These are phyloP conservation scores for Yponomeuta malinellus DNA, from an alignment of 2,888 invertebrate species.

Conservation along the genomic window DNA sequence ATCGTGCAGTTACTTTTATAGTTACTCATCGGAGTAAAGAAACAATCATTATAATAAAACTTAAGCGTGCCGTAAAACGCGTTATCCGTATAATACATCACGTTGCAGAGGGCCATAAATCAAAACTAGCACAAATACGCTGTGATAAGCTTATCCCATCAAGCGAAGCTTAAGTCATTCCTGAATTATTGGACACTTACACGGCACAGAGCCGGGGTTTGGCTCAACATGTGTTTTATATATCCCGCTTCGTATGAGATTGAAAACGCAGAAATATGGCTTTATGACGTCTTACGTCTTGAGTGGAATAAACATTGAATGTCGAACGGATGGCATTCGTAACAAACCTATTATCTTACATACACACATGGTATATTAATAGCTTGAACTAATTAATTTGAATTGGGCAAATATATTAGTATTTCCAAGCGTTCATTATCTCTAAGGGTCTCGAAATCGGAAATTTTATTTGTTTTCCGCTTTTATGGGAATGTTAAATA, in stretches of 20 bases:
- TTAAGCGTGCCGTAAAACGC: constrained; percentile 2
- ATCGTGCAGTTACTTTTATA: background rate
- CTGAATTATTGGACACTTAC: constrained; percentile 52
- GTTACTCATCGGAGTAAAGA: background rate
- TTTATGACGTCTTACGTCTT: constrained; percentile 16
- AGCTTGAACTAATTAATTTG: too few relatives aligned
- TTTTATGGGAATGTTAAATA: background rate
- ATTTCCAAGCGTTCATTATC: background rate
- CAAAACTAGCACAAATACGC: constrained; percentile 43
- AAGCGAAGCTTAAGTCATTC: constrained; percentile 54
- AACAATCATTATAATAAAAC: constrained; percentile 1
- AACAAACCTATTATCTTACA: constrained; percentile 17
- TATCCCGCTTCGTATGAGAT: constrained; percentile 56
- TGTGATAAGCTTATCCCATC: constrained; percentile 49
- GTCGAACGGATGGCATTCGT: constrained; percentile 57
- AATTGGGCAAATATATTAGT: background rate
- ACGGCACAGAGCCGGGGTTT: constrained; percentile 39
- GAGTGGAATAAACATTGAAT: constrained; percentile 30
- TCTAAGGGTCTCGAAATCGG: background rate
- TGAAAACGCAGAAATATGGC: constrained; percentile 51
- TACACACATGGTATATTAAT: too few relatives aligned
- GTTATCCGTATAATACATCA: constrained; percentile 24
- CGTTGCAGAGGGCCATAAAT: constrained; percentile 35
- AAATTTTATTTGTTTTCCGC: background rate
- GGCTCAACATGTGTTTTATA: constrained; percentile 64